Evolutionary conservation across 2,888 invertebrate genomes (phyloP).

Genomic region (Sphecodes monilicornis): DNA sequence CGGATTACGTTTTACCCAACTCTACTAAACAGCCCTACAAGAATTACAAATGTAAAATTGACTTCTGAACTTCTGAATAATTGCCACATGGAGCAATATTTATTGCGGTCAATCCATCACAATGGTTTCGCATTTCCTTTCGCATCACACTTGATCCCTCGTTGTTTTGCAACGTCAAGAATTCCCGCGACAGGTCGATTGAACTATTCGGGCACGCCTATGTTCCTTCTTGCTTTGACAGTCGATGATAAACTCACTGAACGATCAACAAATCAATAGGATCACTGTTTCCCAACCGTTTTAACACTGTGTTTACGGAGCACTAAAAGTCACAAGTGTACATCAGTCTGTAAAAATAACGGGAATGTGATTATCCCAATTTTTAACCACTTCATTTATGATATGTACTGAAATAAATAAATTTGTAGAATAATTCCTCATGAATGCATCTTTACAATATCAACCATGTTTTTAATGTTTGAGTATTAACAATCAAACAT

Average conservation of each 20-base stretch:
- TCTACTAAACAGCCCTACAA: neutral
- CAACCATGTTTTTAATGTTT: too few relatives aligned
- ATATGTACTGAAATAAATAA: too few relatives aligned
- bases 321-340: too few relatives aligned
- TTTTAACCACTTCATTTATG: too few relatives aligned
- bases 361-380: too few relatives aligned
- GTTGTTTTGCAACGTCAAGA: constrained; percentile 20
- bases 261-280: neutral
- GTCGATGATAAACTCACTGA: neutral
- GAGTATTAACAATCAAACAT: too few relatives aligned
- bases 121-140: constrained; percentile 28
- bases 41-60: neutral
- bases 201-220: constrained; percentile 4
- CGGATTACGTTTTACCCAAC: too few relatives aligned
- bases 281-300: neutral
- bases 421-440: too few relatives aligned
- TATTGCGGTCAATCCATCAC: neutral
- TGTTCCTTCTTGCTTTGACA: neutral
- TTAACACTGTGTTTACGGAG: too few relatives aligned
- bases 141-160: constrained; percentile 11
- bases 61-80: neutral
- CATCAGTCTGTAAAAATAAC: too few relatives aligned
- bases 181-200: neutral
- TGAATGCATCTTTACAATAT: too few relatives aligned
- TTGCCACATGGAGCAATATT: neutral